Base-by-base conservation (phyloP, 2,888 invertebrate species). In the Cremastinae sp. region DNA sequence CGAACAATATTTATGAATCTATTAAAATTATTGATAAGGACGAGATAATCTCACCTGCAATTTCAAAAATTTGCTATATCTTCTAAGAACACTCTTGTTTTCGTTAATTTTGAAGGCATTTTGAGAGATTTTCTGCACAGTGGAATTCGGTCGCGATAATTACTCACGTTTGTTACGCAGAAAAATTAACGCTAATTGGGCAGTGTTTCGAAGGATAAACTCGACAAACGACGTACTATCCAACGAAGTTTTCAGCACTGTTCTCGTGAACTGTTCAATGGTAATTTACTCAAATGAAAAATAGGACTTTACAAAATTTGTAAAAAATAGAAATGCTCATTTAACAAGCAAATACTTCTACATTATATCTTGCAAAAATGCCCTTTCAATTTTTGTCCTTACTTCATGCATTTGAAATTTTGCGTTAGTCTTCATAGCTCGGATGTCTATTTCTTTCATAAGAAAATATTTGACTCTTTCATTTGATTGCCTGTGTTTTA, bases 21-120 rank as follows among this genome's bases (percentile, higher is more conserved):
- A 9, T 22, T 10, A 49, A 14, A 14, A 8, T 8, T n/a, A 56
- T 49, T 18, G 9, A 10, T 12, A 37, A 10, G 20, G 49, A 68
- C 20, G n/a, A 39, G 4, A n/a, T 18, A 37, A 9, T 47, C 8
- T 58, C 58, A 39, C 58, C 49, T 5, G 8, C 18, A 47, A 47
- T 7, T 56, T 56, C 28, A 7, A 56, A n/a, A 51, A 70, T 70
- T 70, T 39, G 53, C 45, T 14, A 61, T 20, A 62, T 62, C 56
- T 55, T 49, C 68, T 55, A 37, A 55, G 41, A 45, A 39, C 49
- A 62, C 56, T 28, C 47, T 66, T 61, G 28, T 14, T 61, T 56
- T 10, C 28, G 18, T 16, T 5, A 47, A 47, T 4, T n/a, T 51
- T 56, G 9, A 59, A 72, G 56, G 65, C 72, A 72, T 51, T 53